These are phyloP conservation scores for Ochotona princeps DNA, from an alignment of 2,113 vertebrate genomes.

Conservation along the genomic window DNA sequence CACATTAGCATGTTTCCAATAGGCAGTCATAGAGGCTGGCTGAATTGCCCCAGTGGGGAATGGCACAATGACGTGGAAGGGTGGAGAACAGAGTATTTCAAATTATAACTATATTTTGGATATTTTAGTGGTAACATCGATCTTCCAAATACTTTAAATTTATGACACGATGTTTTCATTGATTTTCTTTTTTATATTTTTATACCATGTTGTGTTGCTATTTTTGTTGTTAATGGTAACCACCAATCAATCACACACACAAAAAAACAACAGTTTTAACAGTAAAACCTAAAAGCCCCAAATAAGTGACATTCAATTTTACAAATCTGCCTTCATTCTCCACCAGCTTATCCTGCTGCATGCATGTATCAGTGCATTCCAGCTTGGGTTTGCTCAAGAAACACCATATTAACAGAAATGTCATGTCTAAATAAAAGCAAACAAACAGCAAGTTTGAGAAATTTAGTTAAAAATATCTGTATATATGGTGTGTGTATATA, in stretches of 20 bases:
- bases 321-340: neutral
- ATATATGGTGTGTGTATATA: too few species aligned
- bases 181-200: conserved; percentile 11
- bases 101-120: neutral
- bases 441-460: neutral
- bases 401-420: neutral
- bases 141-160: conserved; percentile 33
- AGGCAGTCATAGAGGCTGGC: neutral
- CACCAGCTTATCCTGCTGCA: neutral
- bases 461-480: neutral
- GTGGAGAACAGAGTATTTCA: neutral
- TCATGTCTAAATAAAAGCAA: neutral
- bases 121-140: neutral
- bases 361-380: neutral
- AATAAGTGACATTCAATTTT: neutral
- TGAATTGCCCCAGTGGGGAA: neutral
- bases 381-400: neutral
- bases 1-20: neutral
- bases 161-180: neutral
- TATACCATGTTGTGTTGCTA: neutral
- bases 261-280: neutral
- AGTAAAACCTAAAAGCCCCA: neutral
- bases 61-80: neutral
- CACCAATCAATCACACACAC: neutral
- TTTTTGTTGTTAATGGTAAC: neutral